Evolutionary conservation across 2,113 vertebrate genomes (phyloP), one percentile per base, ranked within the genome.

Genomic region (Zosterops borbonicus): DNA sequence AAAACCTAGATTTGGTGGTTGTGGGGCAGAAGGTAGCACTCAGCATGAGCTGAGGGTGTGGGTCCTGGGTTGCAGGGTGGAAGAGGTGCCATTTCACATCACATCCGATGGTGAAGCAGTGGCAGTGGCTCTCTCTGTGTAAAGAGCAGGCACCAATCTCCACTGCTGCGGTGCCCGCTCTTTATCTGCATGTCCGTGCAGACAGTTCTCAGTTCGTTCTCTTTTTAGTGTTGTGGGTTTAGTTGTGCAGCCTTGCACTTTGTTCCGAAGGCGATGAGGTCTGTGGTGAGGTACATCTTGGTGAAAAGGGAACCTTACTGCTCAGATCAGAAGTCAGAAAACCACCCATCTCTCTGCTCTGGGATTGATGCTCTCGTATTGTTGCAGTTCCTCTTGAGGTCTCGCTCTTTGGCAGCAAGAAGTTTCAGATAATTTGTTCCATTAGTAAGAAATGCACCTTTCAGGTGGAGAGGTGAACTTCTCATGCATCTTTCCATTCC

Each of bases 271-370:
- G 52, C 9, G 8, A 14, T 52, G 60, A 94, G 73, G 86, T 75
- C 89, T 97, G 95, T 87, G 86, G 92, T 67, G 28, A 90, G 35
- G 42, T 19, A 39, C 73, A 13, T 78, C 59, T 87, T 49, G 73
- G 28, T 96, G 80, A 94, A 95, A 97, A 87, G 64, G 76, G 94
- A 95, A 94, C 94, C 33, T 90, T 23, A 11, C 58, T 83, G 56
- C 86, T 94, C 80, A 78, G 76, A 89, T 53, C 91, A 92, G 76
- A 93, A 92, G 83, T 95, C 28, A 60, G 78, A 74, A 95, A 90
- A 31, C 1, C 49, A 74, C 81, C 9, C 15, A 35, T 77, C 53
- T 75, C 94, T 91, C 56, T 64, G 64, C 77, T 78, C 49, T 18
- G 22, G 81, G 83, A 84, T 19, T 68, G 69, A 87, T 8, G 7